Evolutionary conservation across 2,113 vertebrate species (phyloP).

Genomic region (Typhlomys cinereus): DNA sequence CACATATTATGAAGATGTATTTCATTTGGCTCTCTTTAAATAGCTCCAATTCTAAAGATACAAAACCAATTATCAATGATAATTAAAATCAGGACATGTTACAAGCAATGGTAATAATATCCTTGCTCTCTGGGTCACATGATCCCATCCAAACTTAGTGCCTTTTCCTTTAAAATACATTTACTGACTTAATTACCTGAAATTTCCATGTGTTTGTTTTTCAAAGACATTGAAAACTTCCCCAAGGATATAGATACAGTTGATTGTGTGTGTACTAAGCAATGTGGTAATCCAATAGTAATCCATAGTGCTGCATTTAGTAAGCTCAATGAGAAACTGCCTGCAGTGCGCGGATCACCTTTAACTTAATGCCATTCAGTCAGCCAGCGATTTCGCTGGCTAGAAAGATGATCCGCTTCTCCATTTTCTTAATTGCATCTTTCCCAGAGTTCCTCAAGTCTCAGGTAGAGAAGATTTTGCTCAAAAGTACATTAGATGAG

Average conservation of each 20-base stretch:
- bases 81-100: background rate
- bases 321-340: background rate
- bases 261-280: slow-evolving; percentile 2
- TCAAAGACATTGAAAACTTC: background rate
- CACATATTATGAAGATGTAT: background rate
- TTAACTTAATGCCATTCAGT: background rate
- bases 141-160: background rate
- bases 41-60: background rate
- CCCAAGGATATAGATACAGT: background rate
- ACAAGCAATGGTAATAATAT: background rate
- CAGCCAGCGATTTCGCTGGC: background rate
- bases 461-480: background rate
- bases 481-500: background rate
- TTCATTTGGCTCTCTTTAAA: background rate
- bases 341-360: background rate
- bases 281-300: background rate
- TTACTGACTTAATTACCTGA: background rate
- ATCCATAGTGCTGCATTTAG: background rate
- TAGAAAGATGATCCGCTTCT: background rate
- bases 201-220: background rate
- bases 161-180: background rate
- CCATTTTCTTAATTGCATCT: background rate
- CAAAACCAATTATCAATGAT: slow-evolving; percentile 24
- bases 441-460: background rate
- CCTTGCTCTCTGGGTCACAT: background rate